A percentile compares a stretch with the other conserved stretches of the same genome.
Evolutionary conservation across 1,140 invertebrate species (phyloP).

Genomic region (Drosophila murphyi): DNA sequence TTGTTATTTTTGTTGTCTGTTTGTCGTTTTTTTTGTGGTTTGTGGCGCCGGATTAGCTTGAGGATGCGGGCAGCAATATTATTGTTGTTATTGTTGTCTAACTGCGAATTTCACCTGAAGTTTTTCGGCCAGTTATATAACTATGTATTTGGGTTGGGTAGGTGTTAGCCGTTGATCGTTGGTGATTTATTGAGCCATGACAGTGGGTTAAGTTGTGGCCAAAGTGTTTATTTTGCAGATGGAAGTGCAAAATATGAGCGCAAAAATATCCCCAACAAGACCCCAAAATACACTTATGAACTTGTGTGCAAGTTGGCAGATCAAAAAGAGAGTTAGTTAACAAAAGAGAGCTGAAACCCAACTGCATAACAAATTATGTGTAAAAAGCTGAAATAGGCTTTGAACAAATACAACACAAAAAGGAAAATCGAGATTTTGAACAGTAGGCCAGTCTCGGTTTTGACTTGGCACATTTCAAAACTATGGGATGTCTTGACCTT

Average conservation of each 20-base stretch:
- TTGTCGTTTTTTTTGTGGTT: conserved; percentile 57
- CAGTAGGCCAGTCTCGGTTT: not conserved
- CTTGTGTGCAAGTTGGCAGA: not conserved
- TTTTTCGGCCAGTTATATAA: conserved; percentile 57
- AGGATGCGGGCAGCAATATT: conserved; percentile 67
- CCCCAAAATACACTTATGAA: conserved; percentile 2
- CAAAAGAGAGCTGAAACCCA: conserved; percentile 1
- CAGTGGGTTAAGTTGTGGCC: conserved; percentile 70
- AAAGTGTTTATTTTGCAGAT: conserved; percentile 65
- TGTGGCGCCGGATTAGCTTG: conserved; percentile 80
- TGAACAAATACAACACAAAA: not conserved
- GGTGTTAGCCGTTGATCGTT: conserved; percentile 63
- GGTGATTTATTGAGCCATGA: conserved; percentile 79
- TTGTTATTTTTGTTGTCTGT: conserved; percentile 23
- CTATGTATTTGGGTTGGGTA: conserved; percentile 74
- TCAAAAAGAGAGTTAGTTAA: not conserved
- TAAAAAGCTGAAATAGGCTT: not conserved
- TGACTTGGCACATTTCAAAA: not conserved
- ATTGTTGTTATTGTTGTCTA: conserved; percentile 7
- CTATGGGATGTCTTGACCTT: not conserved
- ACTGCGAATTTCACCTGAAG: conserved; percentile 64
- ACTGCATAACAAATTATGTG: not conserved
- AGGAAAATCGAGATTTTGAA: not conserved
- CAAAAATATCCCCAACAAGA: conserved; percentile 8
- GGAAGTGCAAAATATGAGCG: conserved; percentile 55